Base-by-base conservation (phyloP, 2,797 vertebrate genomes). In the Sebastiscus tertius region DNA sequence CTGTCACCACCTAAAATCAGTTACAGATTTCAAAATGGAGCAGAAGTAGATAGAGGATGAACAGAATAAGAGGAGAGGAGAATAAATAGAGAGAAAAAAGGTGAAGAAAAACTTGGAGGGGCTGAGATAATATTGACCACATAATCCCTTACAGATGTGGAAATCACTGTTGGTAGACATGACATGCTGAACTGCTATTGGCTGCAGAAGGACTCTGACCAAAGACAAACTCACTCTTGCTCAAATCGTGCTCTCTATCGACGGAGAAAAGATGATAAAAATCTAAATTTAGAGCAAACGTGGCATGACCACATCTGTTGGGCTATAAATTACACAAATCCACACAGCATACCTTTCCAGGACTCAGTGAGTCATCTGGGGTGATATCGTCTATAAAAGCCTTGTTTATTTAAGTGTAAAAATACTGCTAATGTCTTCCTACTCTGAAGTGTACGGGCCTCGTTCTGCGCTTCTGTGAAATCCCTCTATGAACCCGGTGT, bases 91-190 rank as follows among this genome's bases (percentile, higher is more conserved):
- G 64, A 83, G 71, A 68, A 77, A 86, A 84, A 75, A 75, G 77
- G 75, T 83, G 60, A 83, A 84, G 80, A 84, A 87, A 89, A 83
- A 81, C 72, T 81, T 73, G 62, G 79, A 89, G n/a, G 46, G 39
- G 36, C 78, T 83, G 82, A 86, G 82, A 92, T 88, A 88, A 88
- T 90, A 90, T 83, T 87, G 89, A 92, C 88, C 88, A 86, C 85
- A 89, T 89, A 91, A 93, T 91, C 82, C 83, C 60, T 85, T 26
- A 82, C 90, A 93, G 90, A 93, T 94, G 92, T 92, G 84, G 49
- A 83, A 83, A 89, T 88, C 49, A 14, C 70, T 75, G 66, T 82
- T 79, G 63, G 82, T 79, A 89, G 81, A 80, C 65, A 29, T 85
- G 85, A 86, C 84, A 79, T 70, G 71, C 78, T 78, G 87, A 82